phyloP scores from a whole-genome alignment of 1,140 invertebrate genomes.

The Drosophila jambulina region DNA sequence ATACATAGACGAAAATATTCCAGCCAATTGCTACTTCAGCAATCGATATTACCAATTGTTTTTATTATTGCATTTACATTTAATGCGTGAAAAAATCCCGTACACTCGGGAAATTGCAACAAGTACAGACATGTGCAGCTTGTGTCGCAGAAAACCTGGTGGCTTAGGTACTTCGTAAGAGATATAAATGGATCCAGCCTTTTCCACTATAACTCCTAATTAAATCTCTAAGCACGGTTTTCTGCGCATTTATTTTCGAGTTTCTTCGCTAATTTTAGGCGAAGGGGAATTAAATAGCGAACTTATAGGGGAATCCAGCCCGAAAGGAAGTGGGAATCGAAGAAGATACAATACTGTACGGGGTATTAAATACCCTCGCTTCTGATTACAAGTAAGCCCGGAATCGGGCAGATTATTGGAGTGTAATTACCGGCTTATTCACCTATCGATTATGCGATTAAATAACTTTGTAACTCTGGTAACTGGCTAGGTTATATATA shows the following conservation, averaged over 20 bases:
- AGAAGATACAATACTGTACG: neutral
- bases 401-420: neutral
- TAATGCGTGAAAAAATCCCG: neutral
- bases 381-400: neutral
- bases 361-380: neutral
- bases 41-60: neutral
- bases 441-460: constrained; percentile 18
- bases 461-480: constrained; percentile 15
- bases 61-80: neutral
- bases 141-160: neutral
- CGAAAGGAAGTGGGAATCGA: neutral
- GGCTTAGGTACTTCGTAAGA: neutral
- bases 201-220: neutral
- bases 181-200: constrained; percentile 8
- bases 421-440: neutral
- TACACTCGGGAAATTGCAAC: neutral
- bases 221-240: neutral
- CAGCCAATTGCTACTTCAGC: neutral
- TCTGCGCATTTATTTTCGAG: neutral
- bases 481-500: constrained; percentile 7
- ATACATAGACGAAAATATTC: constrained; percentile 4
- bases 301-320: neutral
- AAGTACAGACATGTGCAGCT: neutral
- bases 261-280: neutral
- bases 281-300: neutral